Evolutionary conservation across 2,113 vertebrate genomes (phyloP).

Genomic region (Rallus limicola): DNA sequence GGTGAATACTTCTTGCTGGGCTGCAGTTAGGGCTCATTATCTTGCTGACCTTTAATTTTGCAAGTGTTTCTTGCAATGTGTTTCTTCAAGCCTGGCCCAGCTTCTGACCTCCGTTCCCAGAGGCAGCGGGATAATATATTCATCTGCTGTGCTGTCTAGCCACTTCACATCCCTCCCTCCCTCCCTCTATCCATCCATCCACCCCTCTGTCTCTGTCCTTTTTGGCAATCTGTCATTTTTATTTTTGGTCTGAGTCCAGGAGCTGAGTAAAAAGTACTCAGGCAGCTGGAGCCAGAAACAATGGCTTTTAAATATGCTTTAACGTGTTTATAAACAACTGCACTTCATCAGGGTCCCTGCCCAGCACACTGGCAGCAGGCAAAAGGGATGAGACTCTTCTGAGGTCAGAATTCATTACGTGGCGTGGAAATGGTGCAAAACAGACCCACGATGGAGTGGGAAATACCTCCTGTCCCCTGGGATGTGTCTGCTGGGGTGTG

Average conservation of each 20-base stretch:
- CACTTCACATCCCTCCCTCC: not conserved
- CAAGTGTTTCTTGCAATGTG: not conserved
- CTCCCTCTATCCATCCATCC: not conserved
- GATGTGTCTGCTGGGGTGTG: accelerated
- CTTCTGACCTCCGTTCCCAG: not conserved
- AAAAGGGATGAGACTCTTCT: not conserved
- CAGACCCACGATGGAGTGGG: not conserved
- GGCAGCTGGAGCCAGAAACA: slow-evolving; percentile 21
- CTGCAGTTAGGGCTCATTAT: not conserved
- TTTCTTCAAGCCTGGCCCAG: not conserved
- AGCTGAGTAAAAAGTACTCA: slow-evolving; percentile 7
- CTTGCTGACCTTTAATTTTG: not conserved
- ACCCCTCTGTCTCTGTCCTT: not conserved
- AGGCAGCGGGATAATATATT: not conserved
- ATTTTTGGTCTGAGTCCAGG: not conserved
- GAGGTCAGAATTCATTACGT: not conserved
- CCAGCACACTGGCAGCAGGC: not conserved
- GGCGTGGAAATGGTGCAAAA: not conserved
- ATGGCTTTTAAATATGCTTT: not conserved
- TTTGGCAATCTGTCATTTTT: slow-evolving; percentile 33
- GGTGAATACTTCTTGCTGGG: not conserved
- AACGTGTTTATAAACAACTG: slow-evolving; percentile 36
- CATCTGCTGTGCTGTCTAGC: slow-evolving; percentile 13
- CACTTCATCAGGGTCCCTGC: not conserved
- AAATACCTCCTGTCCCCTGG: not conserved